Percentiles rank a stretch among this genome's conserved stretches.
Evolutionary conservation across 2,888 invertebrate genomes (phyloP).

Genomic region (Oligia fasciuncula): DNA sequence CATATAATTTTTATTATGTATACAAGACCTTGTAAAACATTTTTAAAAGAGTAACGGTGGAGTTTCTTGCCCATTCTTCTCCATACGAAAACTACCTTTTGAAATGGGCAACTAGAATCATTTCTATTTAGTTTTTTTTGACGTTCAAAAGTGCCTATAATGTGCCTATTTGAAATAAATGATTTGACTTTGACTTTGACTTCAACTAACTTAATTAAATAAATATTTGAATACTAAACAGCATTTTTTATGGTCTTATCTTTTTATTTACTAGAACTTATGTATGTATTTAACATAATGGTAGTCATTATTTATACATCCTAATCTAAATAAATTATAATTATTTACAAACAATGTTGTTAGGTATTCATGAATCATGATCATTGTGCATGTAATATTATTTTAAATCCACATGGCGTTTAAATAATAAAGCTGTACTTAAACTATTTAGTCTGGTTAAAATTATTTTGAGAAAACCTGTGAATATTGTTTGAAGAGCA

Average conservation of each 20-base stretch:
- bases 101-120: no score
- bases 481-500: neutral
- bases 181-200: no score
- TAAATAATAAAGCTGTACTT: neutral
- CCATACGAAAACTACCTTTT: no score
- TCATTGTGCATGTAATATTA: neutral
- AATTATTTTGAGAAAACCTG: neutral
- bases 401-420: constrained; percentile 1
- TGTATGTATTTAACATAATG: neutral
- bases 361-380: constrained; percentile 10
- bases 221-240: neutral
- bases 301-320: constrained; percentile 10
- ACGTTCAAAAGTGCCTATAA: no score
- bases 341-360: neutral
- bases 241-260: neutral
- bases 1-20: no score
- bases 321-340: constrained; percentile 27
- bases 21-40: no score
- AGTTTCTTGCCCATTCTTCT: no score
- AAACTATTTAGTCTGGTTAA: neutral
- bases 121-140: no score
- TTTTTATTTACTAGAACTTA: neutral
- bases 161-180: no score
- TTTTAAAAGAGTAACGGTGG: no score
- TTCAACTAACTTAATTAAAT: no score